Conservation (phyloP, 1,140 invertebrate genomes). For the Micrasema minimum region DNA sequence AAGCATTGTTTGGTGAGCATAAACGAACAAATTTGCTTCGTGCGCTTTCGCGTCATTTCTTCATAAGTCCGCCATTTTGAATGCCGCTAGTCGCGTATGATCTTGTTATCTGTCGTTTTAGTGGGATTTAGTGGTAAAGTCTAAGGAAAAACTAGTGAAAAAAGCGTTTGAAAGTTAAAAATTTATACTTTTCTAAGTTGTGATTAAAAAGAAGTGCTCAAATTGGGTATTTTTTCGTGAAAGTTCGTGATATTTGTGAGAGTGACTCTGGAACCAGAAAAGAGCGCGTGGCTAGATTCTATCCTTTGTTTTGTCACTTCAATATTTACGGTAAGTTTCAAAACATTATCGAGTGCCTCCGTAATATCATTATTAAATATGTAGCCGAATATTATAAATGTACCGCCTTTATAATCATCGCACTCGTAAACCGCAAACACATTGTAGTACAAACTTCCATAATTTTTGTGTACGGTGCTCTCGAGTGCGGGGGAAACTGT, state of each 20-base stretch:
- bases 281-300: slow-evolving; percentile 47
- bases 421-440: slow-evolving; percentile 38
- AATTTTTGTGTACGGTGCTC: slow-evolving; percentile 44
- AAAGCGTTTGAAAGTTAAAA: slow-evolving; percentile 1
- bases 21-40: slow-evolving; percentile 33
- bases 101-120: slow-evolving; percentile 41
- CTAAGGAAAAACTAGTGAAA: slow-evolving; percentile 38
- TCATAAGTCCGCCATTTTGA: slow-evolving; percentile 66
- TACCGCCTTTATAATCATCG: slow-evolving; percentile 36
- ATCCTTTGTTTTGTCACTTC: slow-evolving; percentile 46
- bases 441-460: slow-evolving; percentile 36
- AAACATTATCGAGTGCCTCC: slow-evolving; percentile 31
- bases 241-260: slow-evolving; percentile 42
- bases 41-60: slow-evolving; percentile 64
- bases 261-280: slow-evolving; percentile 44
- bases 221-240: slow-evolving; percentile 44
- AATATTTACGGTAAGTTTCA: slow-evolving; percentile 43
- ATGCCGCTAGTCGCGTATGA: slow-evolving; percentile 64
- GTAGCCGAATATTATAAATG: slow-evolving; percentile 1
- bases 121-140: slow-evolving; percentile 44
- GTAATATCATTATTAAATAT: neutral
- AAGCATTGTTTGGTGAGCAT: slow-evolving; percentile 34
- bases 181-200: slow-evolving; percentile 14
- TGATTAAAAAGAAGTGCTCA: slow-evolving; percentile 33
- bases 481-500: slow-evolving; percentile 28